Conservation (phyloP, 2,888 invertebrate genomes). For the Operophtera brumata region DNA sequence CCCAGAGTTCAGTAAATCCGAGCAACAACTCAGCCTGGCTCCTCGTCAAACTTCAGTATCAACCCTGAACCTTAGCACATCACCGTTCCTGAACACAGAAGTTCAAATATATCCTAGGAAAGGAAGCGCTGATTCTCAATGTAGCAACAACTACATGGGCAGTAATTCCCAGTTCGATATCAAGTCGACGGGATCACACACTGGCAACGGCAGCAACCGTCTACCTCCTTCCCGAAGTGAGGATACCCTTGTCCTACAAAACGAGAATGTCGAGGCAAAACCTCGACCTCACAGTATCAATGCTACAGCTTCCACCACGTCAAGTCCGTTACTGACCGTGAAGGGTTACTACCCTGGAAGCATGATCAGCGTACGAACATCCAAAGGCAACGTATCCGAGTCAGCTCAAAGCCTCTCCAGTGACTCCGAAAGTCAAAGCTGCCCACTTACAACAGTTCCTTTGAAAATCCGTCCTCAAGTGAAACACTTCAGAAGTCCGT, state of each 20-base stretch:
- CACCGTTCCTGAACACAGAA: conserved; percentile 79
- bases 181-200: conserved; percentile 65
- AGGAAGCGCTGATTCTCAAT: conserved; percentile 82
- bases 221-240: conserved; percentile 90
- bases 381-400: conserved; percentile 81
- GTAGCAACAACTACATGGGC: conserved; percentile 70
- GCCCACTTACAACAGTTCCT: conserved; percentile 78
- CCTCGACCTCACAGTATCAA: conserved; percentile 81
- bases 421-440: conserved; percentile 82
- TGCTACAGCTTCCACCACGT: conserved; percentile 83
- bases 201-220: conserved; percentile 69
- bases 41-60: conserved; percentile 77
- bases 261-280: conserved; percentile 67
- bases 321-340: conserved; percentile 85
- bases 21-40: conserved; percentile 84
- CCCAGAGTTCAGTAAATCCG: conserved; percentile 91
- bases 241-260: conserved; percentile 83
- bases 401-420: conserved; percentile 85
- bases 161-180: conserved; percentile 73
- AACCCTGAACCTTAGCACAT: conserved; percentile 75
- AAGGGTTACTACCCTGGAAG: conserved; percentile 83
- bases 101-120: conserved; percentile 70
- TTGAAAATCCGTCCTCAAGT: conserved; percentile 77
- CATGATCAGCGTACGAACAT: conserved; percentile 82
- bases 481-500: conserved; percentile 61